phyloP scores from a whole-genome alignment of 53 echinoderm and acorn worm genomes.

The Astropecten irregularis region DNA sequence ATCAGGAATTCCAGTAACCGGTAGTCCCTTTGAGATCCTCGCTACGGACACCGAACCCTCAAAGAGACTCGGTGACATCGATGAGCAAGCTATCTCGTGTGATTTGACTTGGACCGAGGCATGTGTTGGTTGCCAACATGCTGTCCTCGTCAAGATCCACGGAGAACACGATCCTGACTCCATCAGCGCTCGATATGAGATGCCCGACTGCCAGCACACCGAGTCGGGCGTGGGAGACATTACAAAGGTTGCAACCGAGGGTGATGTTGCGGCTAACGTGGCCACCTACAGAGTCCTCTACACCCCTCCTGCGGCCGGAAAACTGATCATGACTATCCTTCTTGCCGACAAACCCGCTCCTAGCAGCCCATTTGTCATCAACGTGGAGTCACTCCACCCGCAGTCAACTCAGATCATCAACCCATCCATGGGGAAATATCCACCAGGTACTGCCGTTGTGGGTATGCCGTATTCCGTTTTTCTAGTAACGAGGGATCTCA shows the following conservation, averaged over 20 bases:
- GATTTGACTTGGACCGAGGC: slow-evolving; percentile 28
- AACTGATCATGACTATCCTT: slow-evolving; percentile 6
- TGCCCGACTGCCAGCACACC: not conserved
- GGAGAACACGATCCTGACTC: not conserved
- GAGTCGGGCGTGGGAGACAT: too few species aligned
- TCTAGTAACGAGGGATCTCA: not conserved
- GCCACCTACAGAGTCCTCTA: not conserved
- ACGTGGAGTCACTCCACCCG: not conserved
- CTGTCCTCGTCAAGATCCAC: not conserved
- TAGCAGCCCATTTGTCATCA: not conserved
- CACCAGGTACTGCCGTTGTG: not conserved
- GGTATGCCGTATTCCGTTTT: slow-evolving; percentile 6
- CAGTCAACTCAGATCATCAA: not conserved
- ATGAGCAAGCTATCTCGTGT: not conserved
- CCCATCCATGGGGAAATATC: not conserved
- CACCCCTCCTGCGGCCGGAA: slow-evolving; percentile 14
- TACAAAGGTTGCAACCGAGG: not conserved
- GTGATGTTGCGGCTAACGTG: not conserved
- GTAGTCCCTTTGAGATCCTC: not conserved
- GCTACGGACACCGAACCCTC: not conserved
- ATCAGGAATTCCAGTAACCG: not conserved
- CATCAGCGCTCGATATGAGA: not conserved
- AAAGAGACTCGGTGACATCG: not conserved
- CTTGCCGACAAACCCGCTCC: not conserved
- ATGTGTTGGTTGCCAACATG: slow-evolving; percentile 1